Evolutionary conservation across 2,113 vertebrate genomes (phyloP).

Genomic region (Sarotherodon lohbergeri): DNA sequence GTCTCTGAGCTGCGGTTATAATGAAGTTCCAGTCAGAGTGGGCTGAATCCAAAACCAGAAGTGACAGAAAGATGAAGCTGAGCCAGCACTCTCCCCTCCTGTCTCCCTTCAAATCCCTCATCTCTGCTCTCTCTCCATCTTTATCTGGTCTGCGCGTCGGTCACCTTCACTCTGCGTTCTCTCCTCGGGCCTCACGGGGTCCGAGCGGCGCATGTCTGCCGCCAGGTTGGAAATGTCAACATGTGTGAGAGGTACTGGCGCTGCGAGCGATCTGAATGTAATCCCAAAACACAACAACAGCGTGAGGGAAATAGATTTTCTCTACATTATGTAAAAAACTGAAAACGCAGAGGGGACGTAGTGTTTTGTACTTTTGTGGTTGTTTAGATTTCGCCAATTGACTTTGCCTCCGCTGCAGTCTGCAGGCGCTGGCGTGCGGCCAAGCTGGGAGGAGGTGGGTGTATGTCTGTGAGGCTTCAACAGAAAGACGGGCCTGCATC

Average conservation of each 20-base stretch:
- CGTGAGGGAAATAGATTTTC: conserved; percentile 3
- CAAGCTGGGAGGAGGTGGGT: conserved; percentile 3
- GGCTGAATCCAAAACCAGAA: conserved; percentile 40
- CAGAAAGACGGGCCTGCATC: conserved; percentile 43
- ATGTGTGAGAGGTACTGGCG: conserved; percentile 22
- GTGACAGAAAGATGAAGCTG: conserved; percentile 38
- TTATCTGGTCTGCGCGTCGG: conserved; percentile 11
- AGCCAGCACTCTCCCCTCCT: conserved; percentile 21
- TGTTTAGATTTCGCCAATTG: conserved; percentile 60
- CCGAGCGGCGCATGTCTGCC: conserved; percentile 4
- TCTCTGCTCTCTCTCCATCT: not conserved
- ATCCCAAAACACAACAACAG: conserved; percentile 50
- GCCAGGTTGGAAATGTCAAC: conserved; percentile 13
- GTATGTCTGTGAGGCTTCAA: conserved; percentile 29
- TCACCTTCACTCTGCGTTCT: conserved; percentile 25
- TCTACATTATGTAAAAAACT: conserved; percentile 12
- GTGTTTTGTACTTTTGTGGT: conserved; percentile 49
- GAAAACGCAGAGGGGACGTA: not conserved
- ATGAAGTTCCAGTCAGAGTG: conserved; percentile 21
- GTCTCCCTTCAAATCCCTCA: not conserved
- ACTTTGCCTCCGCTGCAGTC: conserved; percentile 46
- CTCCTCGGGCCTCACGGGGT: not conserved
- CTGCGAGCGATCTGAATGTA: conserved; percentile 33
- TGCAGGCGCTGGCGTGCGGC: conserved; percentile 29
- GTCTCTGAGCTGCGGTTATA: conserved; percentile 5